Conservation (phyloP, 2,888 invertebrate genomes). For the Onchidella celtica region DNA sequence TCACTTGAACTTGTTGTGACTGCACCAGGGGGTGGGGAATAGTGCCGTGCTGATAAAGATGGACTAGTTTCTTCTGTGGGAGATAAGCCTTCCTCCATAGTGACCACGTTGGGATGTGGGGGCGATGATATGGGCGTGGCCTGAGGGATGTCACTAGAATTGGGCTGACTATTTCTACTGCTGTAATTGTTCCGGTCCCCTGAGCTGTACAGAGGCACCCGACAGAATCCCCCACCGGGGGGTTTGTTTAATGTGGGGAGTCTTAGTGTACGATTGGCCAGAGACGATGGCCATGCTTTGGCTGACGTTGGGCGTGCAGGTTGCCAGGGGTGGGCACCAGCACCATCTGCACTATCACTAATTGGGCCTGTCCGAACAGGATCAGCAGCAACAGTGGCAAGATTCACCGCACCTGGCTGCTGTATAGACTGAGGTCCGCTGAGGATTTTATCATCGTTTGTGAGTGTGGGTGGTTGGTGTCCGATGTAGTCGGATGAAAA, state of each 20-base stretch:
- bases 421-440: constrained; percentile 24
- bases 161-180: constrained; percentile 18
- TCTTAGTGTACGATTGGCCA: constrained; percentile 13
- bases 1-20: constrained; percentile 68
- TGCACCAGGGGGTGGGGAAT: constrained; percentile 66
- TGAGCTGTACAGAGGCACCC: constrained; percentile 22
- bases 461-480: constrained; percentile 7
- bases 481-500: constrained; percentile 20
- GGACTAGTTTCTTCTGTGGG: constrained; percentile 29
- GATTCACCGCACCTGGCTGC: not conserved
- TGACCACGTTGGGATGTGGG: not conserved
- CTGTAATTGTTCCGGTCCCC: constrained; percentile 40
- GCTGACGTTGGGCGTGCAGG: not conserved
- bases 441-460: constrained; percentile 10
- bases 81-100: not conserved
- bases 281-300: not conserved
- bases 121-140: not conserved
- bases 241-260: constrained; percentile 41
- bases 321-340: not conserved
- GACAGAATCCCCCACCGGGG: constrained; percentile 35
- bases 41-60: constrained; percentile 38
- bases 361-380: constrained; percentile 7
- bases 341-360: not conserved
- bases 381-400: constrained; percentile 13
- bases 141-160: not conserved